Evolutionary conservation across 92 coral and sea anemone species (phyloP).

Genomic region (Zoanthus sociatus): DNA sequence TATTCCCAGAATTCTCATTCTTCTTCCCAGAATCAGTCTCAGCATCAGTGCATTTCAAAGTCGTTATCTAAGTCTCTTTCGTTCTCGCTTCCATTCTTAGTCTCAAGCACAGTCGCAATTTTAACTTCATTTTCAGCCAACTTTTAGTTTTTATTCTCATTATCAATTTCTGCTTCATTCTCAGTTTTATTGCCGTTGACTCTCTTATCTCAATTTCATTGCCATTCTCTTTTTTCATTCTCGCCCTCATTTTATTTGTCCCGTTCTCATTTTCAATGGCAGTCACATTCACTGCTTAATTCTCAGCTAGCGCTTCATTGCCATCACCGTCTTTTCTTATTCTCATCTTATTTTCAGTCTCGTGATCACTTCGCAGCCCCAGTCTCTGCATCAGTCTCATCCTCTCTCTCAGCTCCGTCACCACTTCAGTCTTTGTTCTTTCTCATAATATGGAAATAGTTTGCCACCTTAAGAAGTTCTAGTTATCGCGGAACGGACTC

Average conservation of each 20-base stretch:
- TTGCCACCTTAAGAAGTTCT: constrained; percentile 6
- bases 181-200: background rate
- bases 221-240: too few relatives aligned
- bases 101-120: background rate
- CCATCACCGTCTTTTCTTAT: background rate
- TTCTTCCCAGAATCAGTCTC: background rate
- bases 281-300: background rate
- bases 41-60: too few relatives aligned
- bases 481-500: constrained; percentile 31
- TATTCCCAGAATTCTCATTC: background rate
- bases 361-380: too few relatives aligned
- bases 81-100: background rate
- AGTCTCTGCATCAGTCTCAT: too few relatives aligned
- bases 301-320: background rate
- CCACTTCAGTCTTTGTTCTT: too few relatives aligned
- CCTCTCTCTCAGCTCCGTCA: too few relatives aligned
- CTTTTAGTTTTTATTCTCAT: too few relatives aligned
- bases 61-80: background rate
- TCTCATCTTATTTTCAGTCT: background rate
- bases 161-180: background rate
- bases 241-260: too few relatives aligned
- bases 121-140: background rate
- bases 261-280: background rate
- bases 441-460: background rate
- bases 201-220: too few relatives aligned